Evolutionary conservation across 1,140 invertebrate species (phyloP).

Genomic region (Diploscapter pachys): DNA sequence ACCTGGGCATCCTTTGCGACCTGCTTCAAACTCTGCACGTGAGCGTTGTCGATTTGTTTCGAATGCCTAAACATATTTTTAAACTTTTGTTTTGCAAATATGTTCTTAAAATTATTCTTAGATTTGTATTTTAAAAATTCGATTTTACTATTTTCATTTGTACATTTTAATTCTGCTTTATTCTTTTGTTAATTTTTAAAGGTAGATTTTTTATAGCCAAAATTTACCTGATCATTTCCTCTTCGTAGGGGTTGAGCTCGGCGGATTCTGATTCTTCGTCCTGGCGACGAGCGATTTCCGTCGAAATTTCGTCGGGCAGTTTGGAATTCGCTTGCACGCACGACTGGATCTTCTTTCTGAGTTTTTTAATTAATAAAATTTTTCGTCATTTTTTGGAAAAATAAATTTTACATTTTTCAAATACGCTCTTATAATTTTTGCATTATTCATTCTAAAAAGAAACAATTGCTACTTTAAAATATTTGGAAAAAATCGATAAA

Average conservation of each 20-base stretch:
- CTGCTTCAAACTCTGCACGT: slow-evolving; percentile 2
- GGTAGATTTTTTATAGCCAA: too few species aligned
- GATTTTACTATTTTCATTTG: too few species aligned
- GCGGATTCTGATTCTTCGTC: too few species aligned
- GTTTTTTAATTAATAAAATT: slow-evolving; percentile 13
- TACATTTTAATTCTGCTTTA: slow-evolving; percentile 3
- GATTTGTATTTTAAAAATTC: too few species aligned
- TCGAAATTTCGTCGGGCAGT: not conserved
- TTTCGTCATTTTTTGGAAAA: not conserved
- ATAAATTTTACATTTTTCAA: slow-evolving; percentile 5
- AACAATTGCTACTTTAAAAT: not conserved
- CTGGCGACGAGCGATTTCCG: too few species aligned
- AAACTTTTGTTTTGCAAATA: not conserved
- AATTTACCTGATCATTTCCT: too few species aligned
- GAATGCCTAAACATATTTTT: not conserved
- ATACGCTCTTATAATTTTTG: slow-evolving; percentile 14
- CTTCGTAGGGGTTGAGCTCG: too few species aligned
- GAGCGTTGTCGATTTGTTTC: not conserved
- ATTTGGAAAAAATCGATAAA: not conserved
- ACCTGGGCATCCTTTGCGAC: too few species aligned
- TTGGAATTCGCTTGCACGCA: not conserved
- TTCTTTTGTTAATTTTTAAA: slow-evolving; percentile 1
- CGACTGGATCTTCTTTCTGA: slow-evolving; percentile 4
- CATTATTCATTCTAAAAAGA: not conserved
- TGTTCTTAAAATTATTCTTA: too few species aligned